Conservation (phyloP, 2,888 invertebrate species). For the Drosophila anceps region DNA sequence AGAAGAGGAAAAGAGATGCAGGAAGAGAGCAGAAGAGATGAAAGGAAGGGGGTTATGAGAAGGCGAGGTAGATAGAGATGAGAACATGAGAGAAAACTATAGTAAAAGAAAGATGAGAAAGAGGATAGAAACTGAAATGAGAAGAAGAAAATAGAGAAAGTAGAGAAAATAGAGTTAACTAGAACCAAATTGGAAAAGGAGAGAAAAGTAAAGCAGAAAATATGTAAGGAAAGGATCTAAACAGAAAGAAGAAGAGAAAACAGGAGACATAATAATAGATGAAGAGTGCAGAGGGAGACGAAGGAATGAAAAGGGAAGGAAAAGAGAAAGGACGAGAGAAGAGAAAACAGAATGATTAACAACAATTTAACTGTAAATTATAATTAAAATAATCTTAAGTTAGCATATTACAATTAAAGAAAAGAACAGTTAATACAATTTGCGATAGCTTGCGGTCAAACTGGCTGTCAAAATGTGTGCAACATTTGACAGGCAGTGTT, state of each 20-base stretch:
- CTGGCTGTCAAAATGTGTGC: constrained; percentile 7
- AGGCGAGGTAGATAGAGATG: too few species aligned
- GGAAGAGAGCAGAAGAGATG: not conserved
- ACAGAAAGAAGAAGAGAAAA: not conserved
- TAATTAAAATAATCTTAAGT: too few species aligned
- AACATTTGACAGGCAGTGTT: constrained; percentile 6
- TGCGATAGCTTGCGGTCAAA: not conserved
- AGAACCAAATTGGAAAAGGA: too few species aligned
- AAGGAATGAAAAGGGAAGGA: not conserved
- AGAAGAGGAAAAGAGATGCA: accelerated
- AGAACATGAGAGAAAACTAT: too few species aligned
- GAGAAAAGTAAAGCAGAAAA: too few species aligned
- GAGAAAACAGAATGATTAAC: not conserved
- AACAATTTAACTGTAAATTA: not conserved
- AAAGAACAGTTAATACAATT: not conserved
- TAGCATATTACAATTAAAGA: not conserved
- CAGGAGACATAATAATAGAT: too few species aligned
- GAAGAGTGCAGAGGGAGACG: too few species aligned
- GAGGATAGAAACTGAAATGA: too few species aligned
- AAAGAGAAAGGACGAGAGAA: not conserved
- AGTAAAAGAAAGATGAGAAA: too few species aligned
- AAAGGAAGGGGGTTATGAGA: too few species aligned
- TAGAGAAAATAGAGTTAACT: not conserved
- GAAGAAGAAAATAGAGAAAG: not conserved
- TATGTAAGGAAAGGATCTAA: too few species aligned